Base-by-base conservation (phyloP, 1,140 invertebrate species). In the Drosophila quadrilineata region DNA sequence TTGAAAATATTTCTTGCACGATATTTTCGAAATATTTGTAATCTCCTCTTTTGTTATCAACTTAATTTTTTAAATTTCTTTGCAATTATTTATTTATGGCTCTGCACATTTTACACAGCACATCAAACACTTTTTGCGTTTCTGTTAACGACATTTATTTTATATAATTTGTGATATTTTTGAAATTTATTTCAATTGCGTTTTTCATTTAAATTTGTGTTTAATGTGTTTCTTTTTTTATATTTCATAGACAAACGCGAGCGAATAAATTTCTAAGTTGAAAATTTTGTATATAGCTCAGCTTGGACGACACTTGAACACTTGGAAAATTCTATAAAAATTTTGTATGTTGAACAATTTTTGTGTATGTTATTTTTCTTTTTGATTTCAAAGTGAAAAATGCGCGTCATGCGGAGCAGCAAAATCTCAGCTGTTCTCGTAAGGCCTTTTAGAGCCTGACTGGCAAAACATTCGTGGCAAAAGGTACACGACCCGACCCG, bases 401-500 rank as follows among this genome's bases (percentile, higher is more conserved):
- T 82, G 75, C 87, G 71, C 85, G 87, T 88, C 87, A 87, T 89
- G 82, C 88, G 87, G 86, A 89, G 72, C 72, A 80, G 68, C 77
- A 53, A 89, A 88, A 88, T 88, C 76, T 87, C 87, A 87, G 82
- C 88, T 88, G 87, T 87, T 89, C 84, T 89, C 88, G 85, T 87
- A 89, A 89, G 89, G 88, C 88, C 87, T 88, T 87, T 88, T 88
- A 89, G 77, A 88, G 87, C 86, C 88, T 90, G 88, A 90, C 88
- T 90, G 89, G 84, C 88, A 89, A 75, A 88, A 89, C 87, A 89
- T 89, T 90, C 88, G 89, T 89, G 89, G 87, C 88, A 89, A 89
- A 90, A 89, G 89, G 89, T 89, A 90, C 88, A 89, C 88, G 89
- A 90, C 89, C 89, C 88, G 89, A 90, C 89, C 88, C 88, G 88